Base-by-base conservation (phyloP, 2,888 invertebrate species). In the Philaethria dido region DNA sequence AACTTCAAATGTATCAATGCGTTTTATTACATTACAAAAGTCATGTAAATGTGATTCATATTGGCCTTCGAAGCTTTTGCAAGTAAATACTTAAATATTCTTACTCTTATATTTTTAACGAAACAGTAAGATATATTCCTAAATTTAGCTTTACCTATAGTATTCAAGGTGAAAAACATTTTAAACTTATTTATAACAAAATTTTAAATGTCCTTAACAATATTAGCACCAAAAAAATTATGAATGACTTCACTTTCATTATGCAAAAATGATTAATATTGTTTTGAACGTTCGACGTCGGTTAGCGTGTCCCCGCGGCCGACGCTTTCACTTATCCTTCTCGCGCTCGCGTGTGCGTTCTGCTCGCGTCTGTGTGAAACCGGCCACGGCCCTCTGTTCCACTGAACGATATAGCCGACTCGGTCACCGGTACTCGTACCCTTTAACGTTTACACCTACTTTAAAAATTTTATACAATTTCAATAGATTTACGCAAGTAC, bases 321-420 rank as follows among this genome's bases (percentile, higher is more conserved):
- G 71, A 70, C 75, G 81, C 81, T 82, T 82, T 82, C 81, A 81
- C 81, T 81, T 78, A 77, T 74, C 72, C 74, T 73, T 66, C 54
- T 29, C 33, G 48, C 61, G 61, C 64, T 61, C 45, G 54, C 20
- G 45, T 61, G 48, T 60, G 62, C 4, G 39, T 77, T 77, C 77
- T 78, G 77, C 77, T 77, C 78, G 79, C 22, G 57, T 65, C 62
- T 69, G 62, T 69, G 69, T 64, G 61, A 62, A 65, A 64, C 63
- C 59, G 52, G 68, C 44, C 29, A 45, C 59, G 66, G 66, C 72
- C 69, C 61, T 52, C 69, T 66, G 82, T 76, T 76, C 81, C 66
- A 79, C 78, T 83, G 80, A 86, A 79, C 84, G 80, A 82, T 78
- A 82, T 85, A 74, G 73, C 69, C 69, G 78, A 78, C 78, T 77